phyloP scores from a whole-genome alignment of 1,140 invertebrate species.

The Brachionus rubens region DNA sequence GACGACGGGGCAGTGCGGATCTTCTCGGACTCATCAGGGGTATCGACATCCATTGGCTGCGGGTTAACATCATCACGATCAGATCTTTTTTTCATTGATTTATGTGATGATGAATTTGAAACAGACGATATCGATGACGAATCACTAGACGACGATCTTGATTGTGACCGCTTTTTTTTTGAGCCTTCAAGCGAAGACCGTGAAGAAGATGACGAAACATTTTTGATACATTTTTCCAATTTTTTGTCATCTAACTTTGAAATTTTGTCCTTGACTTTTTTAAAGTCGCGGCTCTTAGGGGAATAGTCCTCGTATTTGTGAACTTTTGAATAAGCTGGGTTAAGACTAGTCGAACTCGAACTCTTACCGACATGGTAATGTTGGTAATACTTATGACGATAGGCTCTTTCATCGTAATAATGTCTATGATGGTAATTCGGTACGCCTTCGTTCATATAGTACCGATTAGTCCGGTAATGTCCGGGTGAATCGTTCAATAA shows the following conservation, averaged over 20 bases:
- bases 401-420: background rate
- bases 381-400: background rate
- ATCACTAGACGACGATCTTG: background rate
- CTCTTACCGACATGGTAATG: constrained; percentile 18
- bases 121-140: constrained; percentile 6
- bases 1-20: background rate
- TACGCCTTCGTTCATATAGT: background rate
- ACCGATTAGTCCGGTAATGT: background rate
- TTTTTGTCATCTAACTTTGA: background rate
- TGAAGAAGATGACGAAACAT: background rate
- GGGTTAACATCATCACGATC: constrained; percentile 1
- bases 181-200: background rate
- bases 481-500: background rate
- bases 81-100: background rate
- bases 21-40: constrained; percentile 1
- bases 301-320: background rate
- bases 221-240: background rate
- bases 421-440: constrained; percentile 20
- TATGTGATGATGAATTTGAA: background rate
- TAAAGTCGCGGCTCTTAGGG: background rate
- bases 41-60: constrained; percentile 27
- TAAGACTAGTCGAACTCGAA: background rate
- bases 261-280: background rate
- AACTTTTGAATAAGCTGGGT: background rate
- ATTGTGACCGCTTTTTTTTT: background rate